Evolutionary conservation across 1,140 invertebrate species (phyloP).

Genomic region (Drosophila azteca): DNA sequence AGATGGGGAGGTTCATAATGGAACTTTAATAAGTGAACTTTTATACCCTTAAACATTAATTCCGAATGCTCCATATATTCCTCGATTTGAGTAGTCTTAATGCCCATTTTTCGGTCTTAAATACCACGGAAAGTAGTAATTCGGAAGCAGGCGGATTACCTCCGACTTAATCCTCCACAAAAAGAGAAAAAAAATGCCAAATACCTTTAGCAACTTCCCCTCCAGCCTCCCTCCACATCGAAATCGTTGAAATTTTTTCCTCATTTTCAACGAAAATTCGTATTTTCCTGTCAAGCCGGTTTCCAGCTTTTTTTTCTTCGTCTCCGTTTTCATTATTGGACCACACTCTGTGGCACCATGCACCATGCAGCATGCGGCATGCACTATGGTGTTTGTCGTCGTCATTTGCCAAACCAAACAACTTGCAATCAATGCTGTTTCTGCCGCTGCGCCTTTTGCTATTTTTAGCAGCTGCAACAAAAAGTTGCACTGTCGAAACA

Average conservation of each 20-base stretch:
- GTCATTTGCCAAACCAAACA: conserved; percentile 72
- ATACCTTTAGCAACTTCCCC: conserved; percentile 26
- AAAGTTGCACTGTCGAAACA: conserved; percentile 54
- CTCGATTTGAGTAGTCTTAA: too few relatives aligned
- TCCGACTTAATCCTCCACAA: too few relatives aligned
- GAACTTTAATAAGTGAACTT: too few relatives aligned
- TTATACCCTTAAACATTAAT: too few relatives aligned
- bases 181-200: conserved; percentile 9
- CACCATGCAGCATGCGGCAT: conserved; percentile 5
- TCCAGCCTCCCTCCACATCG: conserved; percentile 8
- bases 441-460: conserved; percentile 54
- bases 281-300: conserved; percentile 79
- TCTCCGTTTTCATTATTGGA: conserved; percentile 65
- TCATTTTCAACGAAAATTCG: conserved; percentile 73
- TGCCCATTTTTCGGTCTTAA: conserved; percentile 7
- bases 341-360: conserved; percentile 50
- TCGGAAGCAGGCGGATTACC: too few relatives aligned
- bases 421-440: conserved; percentile 66
- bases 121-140: too few relatives aligned
- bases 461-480: conserved; percentile 70
- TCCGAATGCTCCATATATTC: too few relatives aligned
- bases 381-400: conserved; percentile 25
- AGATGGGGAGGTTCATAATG: too few relatives aligned
- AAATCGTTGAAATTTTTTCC: conserved; percentile 71
- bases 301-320: conserved; percentile 44